phyloP scores from a whole-genome alignment of 2,113 vertebrate genomes.

The Cebidichthys violaceus region DNA sequence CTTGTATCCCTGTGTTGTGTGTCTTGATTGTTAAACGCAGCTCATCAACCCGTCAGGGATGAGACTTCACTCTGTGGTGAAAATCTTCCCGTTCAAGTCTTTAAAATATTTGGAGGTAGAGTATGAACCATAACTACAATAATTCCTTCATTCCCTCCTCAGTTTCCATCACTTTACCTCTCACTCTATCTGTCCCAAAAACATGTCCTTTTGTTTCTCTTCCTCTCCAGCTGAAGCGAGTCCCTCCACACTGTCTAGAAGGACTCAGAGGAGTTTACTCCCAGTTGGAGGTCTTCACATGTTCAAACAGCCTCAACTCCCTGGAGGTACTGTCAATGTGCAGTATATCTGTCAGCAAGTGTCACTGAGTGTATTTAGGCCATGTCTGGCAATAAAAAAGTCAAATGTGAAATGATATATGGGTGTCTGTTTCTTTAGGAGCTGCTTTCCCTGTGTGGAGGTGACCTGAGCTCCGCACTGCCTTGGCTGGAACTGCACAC shows the following conservation, averaged over 20 bases:
- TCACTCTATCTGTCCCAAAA: neutral
- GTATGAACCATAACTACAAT: neutral
- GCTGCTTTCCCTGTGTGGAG: constrained; percentile 93
- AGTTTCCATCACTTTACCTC: too few species aligned
- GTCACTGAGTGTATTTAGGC: constrained; percentile 23
- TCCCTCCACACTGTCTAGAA: constrained; percentile 91
- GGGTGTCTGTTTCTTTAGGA: constrained; percentile 83
- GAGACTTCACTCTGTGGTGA: constrained; percentile 87
- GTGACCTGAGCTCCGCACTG: constrained; percentile 94
- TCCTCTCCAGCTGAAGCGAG: constrained; percentile 82
- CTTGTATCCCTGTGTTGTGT: neutral
- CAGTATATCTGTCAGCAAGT: neutral
- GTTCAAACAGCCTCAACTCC: constrained; percentile 89
- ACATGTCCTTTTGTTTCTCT: neutral
- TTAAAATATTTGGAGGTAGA: constrained; percentile 91
- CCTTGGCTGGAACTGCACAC: constrained; percentile 95
- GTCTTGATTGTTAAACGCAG: constrained; percentile 71
- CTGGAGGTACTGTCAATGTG: constrained; percentile 85
- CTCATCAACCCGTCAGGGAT: constrained; percentile 85
- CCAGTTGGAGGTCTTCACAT: constrained; percentile 92
- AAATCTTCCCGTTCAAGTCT: constrained; percentile 97
- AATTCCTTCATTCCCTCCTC: neutral
- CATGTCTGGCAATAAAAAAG: neutral
- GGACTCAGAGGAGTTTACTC: constrained; percentile 94
- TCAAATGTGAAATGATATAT: neutral